These are phyloP conservation scores for Solea senegalensis DNA, from an alignment of 2,113 vertebrate species.

Conservation along the genomic window DNA sequence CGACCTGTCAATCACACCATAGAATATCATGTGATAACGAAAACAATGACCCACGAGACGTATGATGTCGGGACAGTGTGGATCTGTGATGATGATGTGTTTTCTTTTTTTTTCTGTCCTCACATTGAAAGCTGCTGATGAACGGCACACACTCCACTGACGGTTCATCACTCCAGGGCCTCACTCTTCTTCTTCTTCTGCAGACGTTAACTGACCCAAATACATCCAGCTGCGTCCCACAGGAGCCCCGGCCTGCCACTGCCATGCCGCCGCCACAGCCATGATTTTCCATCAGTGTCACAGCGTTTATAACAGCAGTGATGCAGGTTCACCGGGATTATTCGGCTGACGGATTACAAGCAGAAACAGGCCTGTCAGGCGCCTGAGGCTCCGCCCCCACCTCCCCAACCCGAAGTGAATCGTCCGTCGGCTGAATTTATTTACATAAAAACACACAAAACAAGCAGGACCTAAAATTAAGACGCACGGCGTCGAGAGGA, in stretches of 20 bases:
- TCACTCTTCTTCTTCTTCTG: slow-evolving; percentile 24
- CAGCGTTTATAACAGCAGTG: slow-evolving; percentile 43
- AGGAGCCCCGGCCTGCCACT: slow-evolving; percentile 6
- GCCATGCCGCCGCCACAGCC: neutral
- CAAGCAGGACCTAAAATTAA: too few species aligned
- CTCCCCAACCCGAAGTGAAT: neutral
- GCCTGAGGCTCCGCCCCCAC: neutral
- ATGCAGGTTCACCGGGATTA: slow-evolving; percentile 57
- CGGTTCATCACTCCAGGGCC: neutral
- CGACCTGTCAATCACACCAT: too few species aligned
- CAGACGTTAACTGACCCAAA: slow-evolving; percentile 32
- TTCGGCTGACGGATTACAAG: slow-evolving; percentile 41
- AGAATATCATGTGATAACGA: too few species aligned
- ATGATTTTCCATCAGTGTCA: slow-evolving; percentile 41
- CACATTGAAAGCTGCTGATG: too few species aligned
- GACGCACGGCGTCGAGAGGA: too few species aligned
- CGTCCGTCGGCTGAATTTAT: neutral
- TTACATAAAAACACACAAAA: too few species aligned
- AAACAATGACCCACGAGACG: too few species aligned
- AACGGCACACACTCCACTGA: too few species aligned
- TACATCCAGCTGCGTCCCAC: slow-evolving; percentile 17
- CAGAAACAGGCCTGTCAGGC: slow-evolving; percentile 21
- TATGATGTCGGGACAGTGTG: too few species aligned
- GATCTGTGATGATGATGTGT: too few species aligned
- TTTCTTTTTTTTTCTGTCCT: too few species aligned